phyloP scores from a whole-genome alignment of 2,888 invertebrate species.

The Volucella zonaria region DNA sequence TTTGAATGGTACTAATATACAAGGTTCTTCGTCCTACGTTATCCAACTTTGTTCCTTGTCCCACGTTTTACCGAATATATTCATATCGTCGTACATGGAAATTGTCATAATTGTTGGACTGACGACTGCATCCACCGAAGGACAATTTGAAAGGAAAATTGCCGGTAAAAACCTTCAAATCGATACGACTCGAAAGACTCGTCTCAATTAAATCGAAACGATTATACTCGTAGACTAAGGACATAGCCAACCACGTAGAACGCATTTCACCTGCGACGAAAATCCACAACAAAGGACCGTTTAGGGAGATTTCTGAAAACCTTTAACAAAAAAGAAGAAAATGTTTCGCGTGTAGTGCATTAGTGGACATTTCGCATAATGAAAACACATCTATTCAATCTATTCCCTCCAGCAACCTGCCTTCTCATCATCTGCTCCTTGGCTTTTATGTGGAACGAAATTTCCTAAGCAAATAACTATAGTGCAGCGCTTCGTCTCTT shows the following conservation, averaged over 20 bases:
- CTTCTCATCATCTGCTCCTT: not conserved
- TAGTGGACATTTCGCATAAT: constrained; percentile 9
- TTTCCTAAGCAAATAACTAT: not conserved
- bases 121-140: constrained; percentile 28
- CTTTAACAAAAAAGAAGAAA: not conserved
- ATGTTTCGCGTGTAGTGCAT: constrained; percentile 5
- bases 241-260: not conserved
- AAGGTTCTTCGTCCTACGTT: constrained; percentile 15
- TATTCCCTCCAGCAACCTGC: too few relatives aligned
- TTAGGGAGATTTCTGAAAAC: not conserved
- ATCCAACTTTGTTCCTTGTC: too few relatives aligned
- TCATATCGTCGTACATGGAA: constrained; percentile 12
- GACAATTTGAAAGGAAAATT: constrained; percentile 26
- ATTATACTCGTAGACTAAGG: too few relatives aligned
- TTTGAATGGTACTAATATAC: constrained; percentile 16
- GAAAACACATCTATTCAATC: not conserved
- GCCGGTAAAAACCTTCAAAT: constrained; percentile 32
- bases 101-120: constrained; percentile 53
- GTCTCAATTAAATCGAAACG: constrained; percentile 37
- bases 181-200: constrained; percentile 54
- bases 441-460: constrained; percentile 54
- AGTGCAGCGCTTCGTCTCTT: constrained; percentile 28
- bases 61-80: too few relatives aligned
- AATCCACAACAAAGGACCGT: not conserved
- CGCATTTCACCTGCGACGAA: constrained; percentile 4